Base-by-base conservation (phyloP, 2,113 vertebrate genomes). In the Trinectes maculatus region DNA sequence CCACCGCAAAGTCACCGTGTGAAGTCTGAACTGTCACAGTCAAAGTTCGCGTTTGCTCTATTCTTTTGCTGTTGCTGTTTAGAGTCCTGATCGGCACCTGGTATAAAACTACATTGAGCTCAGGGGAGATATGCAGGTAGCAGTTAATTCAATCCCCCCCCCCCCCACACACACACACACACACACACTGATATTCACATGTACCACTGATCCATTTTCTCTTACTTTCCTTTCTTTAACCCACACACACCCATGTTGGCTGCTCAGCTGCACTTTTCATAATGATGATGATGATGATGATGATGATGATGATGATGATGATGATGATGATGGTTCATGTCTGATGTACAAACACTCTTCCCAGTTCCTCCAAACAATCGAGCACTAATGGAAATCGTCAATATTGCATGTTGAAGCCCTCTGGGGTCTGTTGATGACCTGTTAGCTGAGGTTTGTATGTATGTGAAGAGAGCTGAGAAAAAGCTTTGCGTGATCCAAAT, bases 371-470 rank as follows among this genome's bases (percentile, higher is more conserved):
- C 22, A 53, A 80, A 78, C 83, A 84, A 87, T 89, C 71, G 68
- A 59, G 46, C 65, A 11, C 74, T 87, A 86, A 87, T 85, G 83
- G 83, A 84, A 79, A 84, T 63, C 76, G 82, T 86, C 58, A 82
- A 89, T 86, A 81, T 86, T 89, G 79, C 79, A 86, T 81, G 85
- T 28, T 71, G 67, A 51, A 67, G 60, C 48, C 87, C 70, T 74
- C 75, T 61, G 85, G 87, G 70, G 77, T 83, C 77, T 77, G 71
- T 73, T 84, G 74, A 83, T 81, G 77, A 76, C 34, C 71, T 65
- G 49, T 66, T 79, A 74, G 74, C 71, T n/a, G 44, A 74, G 59
- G 60, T 72, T 57, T 61, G 59, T 52, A 58, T 74, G 63, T 44
- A 62, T 65, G 77, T 70, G 39, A 57, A 52, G n/a, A 37, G 39